Conservation (phyloP, 2,888 invertebrate genomes). For the Argyra leucocephala region DNA sequence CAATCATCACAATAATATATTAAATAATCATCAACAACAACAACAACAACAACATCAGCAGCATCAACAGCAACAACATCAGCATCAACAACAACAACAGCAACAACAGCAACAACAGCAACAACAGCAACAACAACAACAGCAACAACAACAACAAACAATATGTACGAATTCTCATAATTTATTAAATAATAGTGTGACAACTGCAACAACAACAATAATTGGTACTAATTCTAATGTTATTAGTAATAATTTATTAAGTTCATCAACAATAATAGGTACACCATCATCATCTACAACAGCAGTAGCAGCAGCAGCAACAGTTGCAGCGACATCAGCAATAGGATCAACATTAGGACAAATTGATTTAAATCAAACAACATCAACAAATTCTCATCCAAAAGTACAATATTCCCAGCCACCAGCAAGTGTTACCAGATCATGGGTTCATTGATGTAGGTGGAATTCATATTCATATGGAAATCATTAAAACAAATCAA, state of each 20-base stretch:
- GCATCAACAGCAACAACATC: slow-evolving; percentile 17
- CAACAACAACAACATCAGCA: slow-evolving; percentile 21
- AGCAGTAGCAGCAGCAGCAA: slow-evolving; percentile 27
- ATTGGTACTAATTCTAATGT: not conserved
- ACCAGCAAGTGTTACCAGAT: slow-evolving; percentile 34
- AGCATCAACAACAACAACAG: slow-evolving; percentile 20
- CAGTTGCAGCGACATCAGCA: slow-evolving; percentile 20
- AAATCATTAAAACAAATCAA: not conserved
- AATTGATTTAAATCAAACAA: slow-evolving; percentile 38
- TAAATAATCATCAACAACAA: slow-evolving; percentile 28
- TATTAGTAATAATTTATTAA: slow-evolving; percentile 7
- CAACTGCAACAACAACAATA: slow-evolving; percentile 1
- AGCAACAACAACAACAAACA: slow-evolving; percentile 24
- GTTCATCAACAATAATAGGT: not conserved
- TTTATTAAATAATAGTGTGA: slow-evolving; percentile 25
- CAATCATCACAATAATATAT: slow-evolving; percentile 14
- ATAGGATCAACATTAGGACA: not conserved
- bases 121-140: slow-evolving; percentile 37
- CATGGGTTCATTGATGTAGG: slow-evolving; percentile 40
- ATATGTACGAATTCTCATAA: slow-evolving; percentile 16
- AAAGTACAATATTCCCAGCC: slow-evolving; percentile 45
- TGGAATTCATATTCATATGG: not conserved
- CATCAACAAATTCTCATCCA: slow-evolving; percentile 50
- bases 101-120: slow-evolving; percentile 33
- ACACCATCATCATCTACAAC: not conserved